A percentile compares a stretch with the other conserved stretches of the same genome.
Conservation (phyloP, 2,888 invertebrate species). For the Luperina testacea region DNA sequence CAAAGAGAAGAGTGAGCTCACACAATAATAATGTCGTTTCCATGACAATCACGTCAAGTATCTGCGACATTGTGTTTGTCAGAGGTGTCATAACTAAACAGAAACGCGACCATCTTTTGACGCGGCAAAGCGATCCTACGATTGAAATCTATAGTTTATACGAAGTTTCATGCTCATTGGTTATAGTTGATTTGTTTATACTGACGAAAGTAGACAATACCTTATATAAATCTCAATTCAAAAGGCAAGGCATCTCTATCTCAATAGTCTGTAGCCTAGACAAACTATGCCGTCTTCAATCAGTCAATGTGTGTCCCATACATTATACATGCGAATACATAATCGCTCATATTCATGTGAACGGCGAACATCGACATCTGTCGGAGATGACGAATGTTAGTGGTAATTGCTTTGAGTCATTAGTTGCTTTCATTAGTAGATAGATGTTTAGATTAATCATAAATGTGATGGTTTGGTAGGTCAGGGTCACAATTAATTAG, state of each 20-base stretch:
- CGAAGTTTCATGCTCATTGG: not conserved
- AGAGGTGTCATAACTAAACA: not conserved
- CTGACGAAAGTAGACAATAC: not conserved
- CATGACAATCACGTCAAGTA: not conserved
- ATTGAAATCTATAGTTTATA: not conserved
- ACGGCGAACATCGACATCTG: constrained; percentile 41
- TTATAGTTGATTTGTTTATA: not conserved
- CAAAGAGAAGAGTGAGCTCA: not conserved
- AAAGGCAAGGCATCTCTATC: not conserved
- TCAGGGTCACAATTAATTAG: not conserved
- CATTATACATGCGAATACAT: constrained; percentile 55
- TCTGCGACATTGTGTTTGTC: not conserved
- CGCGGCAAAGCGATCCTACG: not conserved
- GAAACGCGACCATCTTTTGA: not conserved
- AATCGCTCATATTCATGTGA: constrained; percentile 45
- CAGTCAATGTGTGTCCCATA: constrained; percentile 45
- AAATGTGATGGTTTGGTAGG: not conserved
- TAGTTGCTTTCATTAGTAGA: constrained; percentile 27
- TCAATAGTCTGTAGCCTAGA: not conserved
- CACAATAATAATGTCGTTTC: not conserved
- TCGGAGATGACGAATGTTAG: constrained; percentile 44
- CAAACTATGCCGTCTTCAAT: constrained; percentile 32
- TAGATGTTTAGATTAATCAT: constrained; percentile 2
- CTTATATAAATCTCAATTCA: not conserved
- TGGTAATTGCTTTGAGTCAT: constrained; percentile 44